These are phyloP conservation scores for Caenorhabditis becei DNA, from an alignment of 2,888 invertebrate species.

Conservation along the genomic window DNA sequence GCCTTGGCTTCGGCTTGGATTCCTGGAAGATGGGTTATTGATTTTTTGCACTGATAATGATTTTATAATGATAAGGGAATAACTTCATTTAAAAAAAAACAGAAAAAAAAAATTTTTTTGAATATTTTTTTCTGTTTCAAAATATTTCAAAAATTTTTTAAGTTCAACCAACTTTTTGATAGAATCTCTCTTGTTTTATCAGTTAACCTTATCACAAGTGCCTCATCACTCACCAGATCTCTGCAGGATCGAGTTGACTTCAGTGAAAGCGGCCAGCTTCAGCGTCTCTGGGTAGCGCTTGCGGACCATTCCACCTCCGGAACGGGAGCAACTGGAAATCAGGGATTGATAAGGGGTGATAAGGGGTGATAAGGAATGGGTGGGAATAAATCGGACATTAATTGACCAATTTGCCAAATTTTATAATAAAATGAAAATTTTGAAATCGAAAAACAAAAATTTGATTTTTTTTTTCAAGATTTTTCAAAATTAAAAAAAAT, in stretches of 20 bases:
- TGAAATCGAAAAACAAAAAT: not conserved
- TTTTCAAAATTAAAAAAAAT: too few relatives aligned
- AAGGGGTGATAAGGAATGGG: too few relatives aligned
- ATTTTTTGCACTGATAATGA: too few relatives aligned
- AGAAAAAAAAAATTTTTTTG: too few relatives aligned
- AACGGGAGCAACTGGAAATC: conserved; percentile 71
- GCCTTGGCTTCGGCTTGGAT: conserved; percentile 75
- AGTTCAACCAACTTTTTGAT: conserved; percentile 2
- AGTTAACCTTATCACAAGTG: too few relatives aligned
- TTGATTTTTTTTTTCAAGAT: too few relatives aligned
- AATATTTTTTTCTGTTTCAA: too few relatives aligned
- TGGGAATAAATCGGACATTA: not conserved
- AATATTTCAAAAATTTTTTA: not conserved
- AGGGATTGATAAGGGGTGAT: too few relatives aligned
- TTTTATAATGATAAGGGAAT: too few relatives aligned
- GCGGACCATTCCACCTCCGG: conserved; percentile 73
- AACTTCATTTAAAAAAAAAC: too few relatives aligned
- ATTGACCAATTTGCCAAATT: not conserved
- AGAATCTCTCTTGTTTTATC: too few relatives aligned
- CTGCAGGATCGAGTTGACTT: conserved; percentile 74
- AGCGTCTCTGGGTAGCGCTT: conserved; percentile 81
- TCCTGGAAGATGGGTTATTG: conserved; percentile 39
- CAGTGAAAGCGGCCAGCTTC: conserved; percentile 78
- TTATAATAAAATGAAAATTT: not conserved
- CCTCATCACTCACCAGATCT: conserved; percentile 53